Conservation (phyloP, 2,888 invertebrate genomes). For the Acleris sparsana region DNA sequence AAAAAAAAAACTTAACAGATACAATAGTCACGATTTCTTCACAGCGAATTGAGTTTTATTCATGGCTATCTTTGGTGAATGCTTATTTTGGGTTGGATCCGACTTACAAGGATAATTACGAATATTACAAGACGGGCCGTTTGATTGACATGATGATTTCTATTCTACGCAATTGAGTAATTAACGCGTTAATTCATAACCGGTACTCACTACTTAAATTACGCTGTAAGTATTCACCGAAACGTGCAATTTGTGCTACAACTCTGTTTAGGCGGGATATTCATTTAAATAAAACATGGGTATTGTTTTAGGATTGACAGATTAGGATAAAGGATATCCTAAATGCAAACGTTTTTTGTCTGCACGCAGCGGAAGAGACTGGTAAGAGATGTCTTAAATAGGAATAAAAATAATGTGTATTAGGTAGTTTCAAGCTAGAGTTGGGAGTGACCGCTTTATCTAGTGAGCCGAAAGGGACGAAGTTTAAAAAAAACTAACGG, state of each 20-base stretch:
- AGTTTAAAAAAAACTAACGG: no score
- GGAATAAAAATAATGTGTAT: no score
- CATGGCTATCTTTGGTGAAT: no score
- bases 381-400: background rate
- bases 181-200: constrained; percentile 16
- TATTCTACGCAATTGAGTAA: constrained; percentile 21
- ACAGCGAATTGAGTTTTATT: no score
- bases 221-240: constrained; percentile 8
- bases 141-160: constrained; percentile 26
- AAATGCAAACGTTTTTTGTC: constrained; percentile 2
- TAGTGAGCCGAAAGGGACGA: no score
- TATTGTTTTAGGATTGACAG: constrained; percentile 6
- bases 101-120: no score
- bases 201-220: constrained; percentile 6
- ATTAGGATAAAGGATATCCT: constrained; percentile 13
- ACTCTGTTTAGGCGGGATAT: constrained; percentile 18
- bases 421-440: no score
- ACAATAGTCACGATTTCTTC: no score
- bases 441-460: no score
- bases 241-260: constrained; percentile 16
- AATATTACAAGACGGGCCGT: background rate
- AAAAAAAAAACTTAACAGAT: no score
- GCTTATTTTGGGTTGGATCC: no score
- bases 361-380: constrained; percentile 11
- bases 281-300: constrained; percentile 32